These are phyloP conservation scores for Brachionus rubens DNA, from an alignment of 1,140 invertebrate species.

Conservation along the genomic window DNA sequence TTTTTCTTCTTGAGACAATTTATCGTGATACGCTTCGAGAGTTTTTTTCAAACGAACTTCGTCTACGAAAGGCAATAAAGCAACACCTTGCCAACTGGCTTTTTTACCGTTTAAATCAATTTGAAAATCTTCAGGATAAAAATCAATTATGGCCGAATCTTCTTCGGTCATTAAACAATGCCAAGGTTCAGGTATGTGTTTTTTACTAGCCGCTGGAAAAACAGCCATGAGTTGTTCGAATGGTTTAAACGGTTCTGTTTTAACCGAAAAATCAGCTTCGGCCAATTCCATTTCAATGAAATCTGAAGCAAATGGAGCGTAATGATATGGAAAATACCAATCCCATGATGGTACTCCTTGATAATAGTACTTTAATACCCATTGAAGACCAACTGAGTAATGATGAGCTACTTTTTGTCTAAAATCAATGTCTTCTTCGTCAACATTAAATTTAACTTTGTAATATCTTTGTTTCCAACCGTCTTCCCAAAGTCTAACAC, in stretches of 20 bases:
- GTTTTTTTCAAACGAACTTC: slow-evolving; percentile 84
- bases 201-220: slow-evolving; percentile 91
- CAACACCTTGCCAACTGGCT: slow-evolving; percentile 98
- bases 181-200: slow-evolving; percentile 89
- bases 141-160: slow-evolving; percentile 93
- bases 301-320: slow-evolving; percentile 99
- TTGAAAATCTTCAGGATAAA: slow-evolving; percentile 90
- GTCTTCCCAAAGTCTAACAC: slow-evolving; percentile 91
- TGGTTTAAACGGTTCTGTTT: slow-evolving; percentile 86
- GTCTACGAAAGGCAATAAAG: slow-evolving; percentile 94
- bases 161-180: slow-evolving; percentile 85
- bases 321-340: slow-evolving; percentile 99
- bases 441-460: slow-evolving; percentile 90
- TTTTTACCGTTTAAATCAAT: slow-evolving; percentile 98
- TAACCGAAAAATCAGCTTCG: slow-evolving; percentile 79
- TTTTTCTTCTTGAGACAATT: slow-evolving; percentile 74
- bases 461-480: slow-evolving; percentile 98
- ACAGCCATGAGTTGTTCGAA: slow-evolving; percentile 98
- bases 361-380: slow-evolving; percentile 97
- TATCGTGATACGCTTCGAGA: slow-evolving; percentile 73
- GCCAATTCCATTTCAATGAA: slow-evolving; percentile 78
- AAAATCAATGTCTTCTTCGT: slow-evolving; percentile 75
- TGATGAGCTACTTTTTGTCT: slow-evolving; percentile 81
- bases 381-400: slow-evolving; percentile 91
- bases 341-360: slow-evolving; percentile 98